A percentile compares a stretch with the other conserved stretches of the same genome.
Evolutionary conservation across 2,888 invertebrate genomes (phyloP).

Genomic region (Drosophila gaucha): DNA sequence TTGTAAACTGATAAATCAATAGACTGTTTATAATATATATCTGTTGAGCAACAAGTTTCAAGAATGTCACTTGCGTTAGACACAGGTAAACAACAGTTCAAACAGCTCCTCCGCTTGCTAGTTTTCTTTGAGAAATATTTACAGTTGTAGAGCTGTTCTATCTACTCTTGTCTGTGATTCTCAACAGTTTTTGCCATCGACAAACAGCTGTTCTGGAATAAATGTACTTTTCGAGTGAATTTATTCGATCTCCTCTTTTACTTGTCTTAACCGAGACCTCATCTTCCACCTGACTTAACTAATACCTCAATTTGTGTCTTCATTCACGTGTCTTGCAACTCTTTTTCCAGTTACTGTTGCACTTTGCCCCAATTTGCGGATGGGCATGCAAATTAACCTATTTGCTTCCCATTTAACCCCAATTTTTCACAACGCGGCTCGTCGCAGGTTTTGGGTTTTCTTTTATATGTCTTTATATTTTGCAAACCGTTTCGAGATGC

Average conservation of each 20-base stretch:
- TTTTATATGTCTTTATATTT: conserved; percentile 14
- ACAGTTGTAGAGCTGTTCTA: background rate
- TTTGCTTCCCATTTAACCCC: conserved; percentile 68
- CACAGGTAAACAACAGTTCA: too few species aligned
- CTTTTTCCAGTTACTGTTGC: conserved; percentile 27
- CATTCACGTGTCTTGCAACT: conserved; percentile 9
- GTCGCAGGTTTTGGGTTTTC: conserved; percentile 27
- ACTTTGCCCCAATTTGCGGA: conserved; percentile 48
- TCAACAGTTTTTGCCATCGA: background rate
- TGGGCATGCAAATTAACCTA: conserved; percentile 54
- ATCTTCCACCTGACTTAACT: background rate
- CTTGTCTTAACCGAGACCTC: background rate
- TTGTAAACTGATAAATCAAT: too few species aligned
- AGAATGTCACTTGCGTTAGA: too few species aligned
- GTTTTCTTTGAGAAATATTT: too few species aligned
- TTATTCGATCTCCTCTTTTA: background rate
- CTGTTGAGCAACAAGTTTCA: too few species aligned
- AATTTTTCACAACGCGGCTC: conserved; percentile 46
- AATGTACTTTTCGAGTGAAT: too few species aligned
- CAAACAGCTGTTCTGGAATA: too few species aligned
- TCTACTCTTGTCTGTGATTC: background rate
- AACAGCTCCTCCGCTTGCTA: too few species aligned
- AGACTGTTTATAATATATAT: too few species aligned
- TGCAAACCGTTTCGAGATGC: conserved; percentile 58
- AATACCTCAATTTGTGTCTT: background rate